A percentile compares a stretch with the other conserved stretches of the same genome.
Evolutionary conservation across 2,797 vertebrate genomes (phyloP).

Genomic region (Remorina albescens): DNA sequence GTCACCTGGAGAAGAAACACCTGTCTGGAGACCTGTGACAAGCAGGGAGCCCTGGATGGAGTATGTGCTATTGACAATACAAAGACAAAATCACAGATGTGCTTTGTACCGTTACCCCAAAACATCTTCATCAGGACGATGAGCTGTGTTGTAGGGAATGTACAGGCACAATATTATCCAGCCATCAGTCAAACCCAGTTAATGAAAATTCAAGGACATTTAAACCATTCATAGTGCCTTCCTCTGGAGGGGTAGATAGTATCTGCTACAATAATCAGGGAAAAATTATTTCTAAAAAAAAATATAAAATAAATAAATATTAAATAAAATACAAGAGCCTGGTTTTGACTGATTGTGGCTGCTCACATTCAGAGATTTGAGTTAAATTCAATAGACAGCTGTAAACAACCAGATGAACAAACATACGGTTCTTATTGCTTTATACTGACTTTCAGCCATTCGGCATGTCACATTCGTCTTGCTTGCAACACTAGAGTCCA

Average conservation of each 20-base stretch:
- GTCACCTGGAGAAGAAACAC: conserved; percentile 45
- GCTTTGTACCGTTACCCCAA: conserved; percentile 52
- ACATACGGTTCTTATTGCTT: conserved; percentile 25
- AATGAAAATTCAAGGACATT: conserved; percentile 75
- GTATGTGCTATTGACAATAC: conserved; percentile 33
- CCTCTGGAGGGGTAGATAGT: conserved; percentile 80
- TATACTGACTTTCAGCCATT: conserved; percentile 34
- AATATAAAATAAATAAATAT: too few relatives aligned
- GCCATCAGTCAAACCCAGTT: conserved; percentile 81
- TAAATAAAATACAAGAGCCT: conserved; percentile 51
- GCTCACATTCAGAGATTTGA: conserved; percentile 47
- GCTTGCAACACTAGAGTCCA: conserved; percentile 15
- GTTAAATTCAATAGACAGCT: conserved; percentile 52
- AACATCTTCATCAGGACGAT: conserved; percentile 58
- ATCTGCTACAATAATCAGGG: conserved; percentile 79
- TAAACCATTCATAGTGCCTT: conserved; percentile 86
- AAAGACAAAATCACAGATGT: conserved; percentile 45
- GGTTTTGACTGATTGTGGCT: conserved; percentile 77
- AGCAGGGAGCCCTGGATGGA: conserved; percentile 39
- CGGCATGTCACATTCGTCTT: conserved; percentile 43
- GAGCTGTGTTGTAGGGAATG: conserved; percentile 52
- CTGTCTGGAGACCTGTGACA: conserved; percentile 54
- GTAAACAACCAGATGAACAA: conserved; percentile 21
- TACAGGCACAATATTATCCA: conserved; percentile 58
- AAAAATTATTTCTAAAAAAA: conserved; percentile 58